Percentiles rank a stretch among this genome's conserved stretches.
Evolutionary conservation across 2,797 vertebrate genomes (phyloP).

Genomic region (Galaxias olidus): DNA sequence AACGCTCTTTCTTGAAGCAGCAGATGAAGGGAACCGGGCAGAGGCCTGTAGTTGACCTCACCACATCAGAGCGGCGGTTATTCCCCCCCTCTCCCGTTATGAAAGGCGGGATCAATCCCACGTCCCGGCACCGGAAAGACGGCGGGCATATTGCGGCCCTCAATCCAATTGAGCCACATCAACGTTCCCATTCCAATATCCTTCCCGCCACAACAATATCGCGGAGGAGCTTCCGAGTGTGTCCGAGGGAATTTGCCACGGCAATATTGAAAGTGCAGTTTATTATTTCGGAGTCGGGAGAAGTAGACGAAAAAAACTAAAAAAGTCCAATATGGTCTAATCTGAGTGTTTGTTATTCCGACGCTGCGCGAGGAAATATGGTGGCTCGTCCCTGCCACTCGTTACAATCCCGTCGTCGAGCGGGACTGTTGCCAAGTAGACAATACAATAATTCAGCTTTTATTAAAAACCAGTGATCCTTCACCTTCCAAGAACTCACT

Average conservation of each 20-base stretch:
- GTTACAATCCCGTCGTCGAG: slow-evolving; percentile 42
- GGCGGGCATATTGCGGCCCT: slow-evolving; percentile 34
- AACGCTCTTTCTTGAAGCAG: no score
- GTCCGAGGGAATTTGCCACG: slow-evolving; percentile 56
- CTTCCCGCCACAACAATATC: slow-evolving; percentile 22
- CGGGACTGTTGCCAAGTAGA: slow-evolving; percentile 42
- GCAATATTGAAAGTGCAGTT: slow-evolving; percentile 57
- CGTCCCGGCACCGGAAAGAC: no score
- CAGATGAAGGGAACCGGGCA: no score
- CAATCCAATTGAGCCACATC: slow-evolving; percentile 47
- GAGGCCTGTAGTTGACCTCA: no score
- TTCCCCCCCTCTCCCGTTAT: no score
- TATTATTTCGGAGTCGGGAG: slow-evolving; percentile 45
- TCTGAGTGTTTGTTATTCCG: slow-evolving; percentile 39
- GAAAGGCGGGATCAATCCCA: no score
- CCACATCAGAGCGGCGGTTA: no score
- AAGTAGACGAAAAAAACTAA: slow-evolving; percentile 43
- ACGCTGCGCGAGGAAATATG: slow-evolving; percentile 52
- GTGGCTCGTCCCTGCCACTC: slow-evolving; percentile 42
- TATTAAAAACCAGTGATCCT: slow-evolving; percentile 55
- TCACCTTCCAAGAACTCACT: slow-evolving; percentile 51
- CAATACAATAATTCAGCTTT: slow-evolving; percentile 59
- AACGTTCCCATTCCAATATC: slow-evolving; percentile 45
- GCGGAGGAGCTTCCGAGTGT: slow-evolving; percentile 51
- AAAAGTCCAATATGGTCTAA: slow-evolving; percentile 54